A percentile compares a stretch with the other conserved stretches of the same genome.
Evolutionary conservation across 2,797 vertebrate species (phyloP).

Genomic region (Amblyraja radiata): DNA sequence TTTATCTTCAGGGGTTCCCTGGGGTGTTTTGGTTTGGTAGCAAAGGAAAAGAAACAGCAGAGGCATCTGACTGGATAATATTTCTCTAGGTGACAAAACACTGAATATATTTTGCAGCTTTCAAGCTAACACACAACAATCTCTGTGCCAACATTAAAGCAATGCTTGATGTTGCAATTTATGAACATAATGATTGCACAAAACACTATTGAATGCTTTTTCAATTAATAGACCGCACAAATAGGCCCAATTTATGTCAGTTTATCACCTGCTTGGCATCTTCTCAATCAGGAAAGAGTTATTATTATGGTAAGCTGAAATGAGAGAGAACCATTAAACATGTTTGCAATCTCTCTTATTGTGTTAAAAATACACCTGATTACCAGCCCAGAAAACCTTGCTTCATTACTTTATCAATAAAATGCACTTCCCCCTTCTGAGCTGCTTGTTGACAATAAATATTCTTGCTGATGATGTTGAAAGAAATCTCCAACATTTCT

Average conservation of each 20-base stretch:
- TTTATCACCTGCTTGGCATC: neutral
- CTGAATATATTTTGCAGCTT: conserved; percentile 25
- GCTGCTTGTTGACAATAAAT: neutral
- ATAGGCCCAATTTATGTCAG: neutral
- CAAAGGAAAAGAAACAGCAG: neutral
- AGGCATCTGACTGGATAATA: neutral
- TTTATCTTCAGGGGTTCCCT: no score
- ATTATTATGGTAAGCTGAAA: neutral
- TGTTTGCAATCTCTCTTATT: no score
- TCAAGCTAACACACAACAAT: neutral
- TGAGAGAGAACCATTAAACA: neutral
- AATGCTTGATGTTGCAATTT: neutral
- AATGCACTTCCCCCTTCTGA: neutral
- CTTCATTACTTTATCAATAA: neutral
- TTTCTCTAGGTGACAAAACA: neutral
- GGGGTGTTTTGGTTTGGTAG: neutral
- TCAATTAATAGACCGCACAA: neutral
- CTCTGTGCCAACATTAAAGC: conserved; percentile 14
- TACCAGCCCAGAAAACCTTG: neutral
- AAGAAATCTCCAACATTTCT: neutral
- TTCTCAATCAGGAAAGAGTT: neutral
- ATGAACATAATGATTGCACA: neutral
- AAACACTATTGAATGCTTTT: neutral
- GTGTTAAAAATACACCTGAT: neutral
- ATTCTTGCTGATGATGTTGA: neutral